Conservation (phyloP, 2,888 invertebrate genomes). For the Drosophila pseudotalamancana region DNA sequence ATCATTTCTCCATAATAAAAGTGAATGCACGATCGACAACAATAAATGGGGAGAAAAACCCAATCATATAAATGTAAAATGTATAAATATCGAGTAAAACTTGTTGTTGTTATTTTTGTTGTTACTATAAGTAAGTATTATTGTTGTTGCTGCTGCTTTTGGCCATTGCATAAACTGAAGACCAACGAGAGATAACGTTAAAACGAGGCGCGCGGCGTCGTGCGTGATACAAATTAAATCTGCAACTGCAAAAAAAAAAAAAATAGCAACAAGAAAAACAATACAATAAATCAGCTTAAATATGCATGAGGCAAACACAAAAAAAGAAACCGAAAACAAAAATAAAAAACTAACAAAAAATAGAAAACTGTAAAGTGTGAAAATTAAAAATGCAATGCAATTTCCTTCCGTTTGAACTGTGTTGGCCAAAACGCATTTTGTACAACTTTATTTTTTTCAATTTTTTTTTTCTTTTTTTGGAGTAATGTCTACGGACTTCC, state of each 20-base stretch:
- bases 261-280: slow-evolving; percentile 22
- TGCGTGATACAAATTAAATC: slow-evolving; percentile 72
- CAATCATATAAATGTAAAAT: slow-evolving; percentile 32
- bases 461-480: too few species aligned
- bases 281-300: slow-evolving; percentile 71
- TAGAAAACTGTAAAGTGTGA: slow-evolving; percentile 23
- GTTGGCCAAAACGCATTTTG: slow-evolving; percentile 14
- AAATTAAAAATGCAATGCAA: slow-evolving; percentile 60
- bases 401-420: slow-evolving; percentile 69
- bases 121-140: too few species aligned
- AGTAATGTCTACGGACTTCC: too few species aligned
- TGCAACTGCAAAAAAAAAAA: slow-evolving; percentile 46
- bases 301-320: slow-evolving; percentile 50
- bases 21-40: slow-evolving; percentile 63
- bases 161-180: slow-evolving; percentile 54
- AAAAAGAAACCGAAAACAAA: slow-evolving; percentile 7
- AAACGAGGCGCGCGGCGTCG: slow-evolving; percentile 21
- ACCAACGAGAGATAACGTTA: slow-evolving; percentile 22
- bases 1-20: slow-evolving; percentile 56
- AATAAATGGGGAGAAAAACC: slow-evolving; percentile 24
- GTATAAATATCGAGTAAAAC: slow-evolving; percentile 46
- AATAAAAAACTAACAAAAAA: background rate
- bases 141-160: slow-evolving; percentile 17
- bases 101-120: slow-evolving; percentile 9
- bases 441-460: too few species aligned